A percentile compares a stretch with the other conserved stretches of the same genome.
Evolutionary conservation across 1,140 invertebrate species (phyloP).

Genomic region (Ostrea denselamellosa): DNA sequence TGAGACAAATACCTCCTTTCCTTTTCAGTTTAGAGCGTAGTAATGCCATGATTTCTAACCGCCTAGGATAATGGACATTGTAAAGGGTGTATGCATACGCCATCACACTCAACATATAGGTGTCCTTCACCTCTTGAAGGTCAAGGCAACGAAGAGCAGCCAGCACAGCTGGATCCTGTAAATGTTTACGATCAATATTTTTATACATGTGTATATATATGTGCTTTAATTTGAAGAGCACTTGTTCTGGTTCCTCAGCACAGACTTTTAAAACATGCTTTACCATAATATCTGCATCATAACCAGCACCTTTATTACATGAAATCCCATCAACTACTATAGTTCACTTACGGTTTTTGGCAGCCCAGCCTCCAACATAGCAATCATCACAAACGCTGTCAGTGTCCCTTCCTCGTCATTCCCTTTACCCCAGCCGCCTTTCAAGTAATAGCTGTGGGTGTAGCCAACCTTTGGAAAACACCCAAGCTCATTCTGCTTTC

Average conservation of each 20-base stretch:
- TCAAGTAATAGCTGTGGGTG: constrained; percentile 75
- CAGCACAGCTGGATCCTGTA: constrained; percentile 45
- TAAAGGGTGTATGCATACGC: constrained; percentile 72
- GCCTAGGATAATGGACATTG: constrained; percentile 68
- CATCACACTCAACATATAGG: constrained; percentile 86
- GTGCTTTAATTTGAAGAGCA: no score
- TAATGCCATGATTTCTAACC: constrained; percentile 81
- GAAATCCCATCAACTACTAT: not conserved
- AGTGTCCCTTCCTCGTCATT: constrained; percentile 66
- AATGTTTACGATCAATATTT: not conserved
- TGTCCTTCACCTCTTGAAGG: constrained; percentile 79
- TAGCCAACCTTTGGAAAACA: constrained; percentile 84
- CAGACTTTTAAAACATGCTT: no score
- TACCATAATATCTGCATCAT: no score
- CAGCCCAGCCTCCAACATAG: constrained; percentile 71
- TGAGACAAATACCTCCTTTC: constrained; percentile 13
- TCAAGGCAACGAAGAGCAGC: constrained; percentile 64
- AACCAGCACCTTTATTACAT: no score
- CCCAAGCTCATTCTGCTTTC: constrained; percentile 88
- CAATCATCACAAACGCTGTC: constrained; percentile 75
- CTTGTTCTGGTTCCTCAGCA: no score
- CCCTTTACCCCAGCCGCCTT: constrained; percentile 71
- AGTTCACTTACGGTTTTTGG: constrained; percentile 57
- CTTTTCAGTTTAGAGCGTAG: constrained; percentile 55
- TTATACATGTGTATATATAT: not conserved